Base-by-base conservation (phyloP, 2,797 vertebrate genomes). In the Acropternis orthonyx region DNA sequence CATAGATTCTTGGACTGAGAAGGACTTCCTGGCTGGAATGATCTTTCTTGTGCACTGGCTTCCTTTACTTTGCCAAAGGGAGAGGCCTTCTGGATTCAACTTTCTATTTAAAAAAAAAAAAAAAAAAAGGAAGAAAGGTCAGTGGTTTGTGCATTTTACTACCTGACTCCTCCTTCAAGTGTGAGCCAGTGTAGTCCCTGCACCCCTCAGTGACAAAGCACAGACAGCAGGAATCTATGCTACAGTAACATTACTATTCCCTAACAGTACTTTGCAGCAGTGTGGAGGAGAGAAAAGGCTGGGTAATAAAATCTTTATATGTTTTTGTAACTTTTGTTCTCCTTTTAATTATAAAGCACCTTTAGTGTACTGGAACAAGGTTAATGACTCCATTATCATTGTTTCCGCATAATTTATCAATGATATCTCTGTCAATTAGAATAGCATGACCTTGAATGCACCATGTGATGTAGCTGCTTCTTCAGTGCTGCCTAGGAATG, bases 401-500 rank as follows among this genome's bases (percentile, higher is more conserved):
- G 68, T 97, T 96, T 96, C 73, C 5, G 27, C 67, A 61, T 92
- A 96, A 97, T 96, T 97, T 96, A 87, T 98, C 91, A 92, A 58
- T 67, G 66, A 72, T 89, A 65, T 48, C 39, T 66, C 43, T 92
- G 51, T 95, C 91, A 81, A 91, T 97, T 97, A 97, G 85, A 95
- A 75, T 95, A 92, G 37, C 75, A 59, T 95, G 95, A 95, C 95
- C 93, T 97, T 97, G 95, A 97, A 89, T 96, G 74, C 80, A 92
- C 94, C 92, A 81, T 92, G 77, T 92, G 86, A 89, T 80, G 78
- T 55, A 76, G 89, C 89, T 95, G 84, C 67, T 72, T 55, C 89
- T 71, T 86, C 72, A 84, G 51, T 75, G 52, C 92, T 94, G 73
- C 92, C 81, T 95, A 58, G 88, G 83, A 91, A 73, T 96, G 74